phyloP scores from a whole-genome alignment of 2,797 vertebrate species.

The Sylvilagus floridanus region DNA sequence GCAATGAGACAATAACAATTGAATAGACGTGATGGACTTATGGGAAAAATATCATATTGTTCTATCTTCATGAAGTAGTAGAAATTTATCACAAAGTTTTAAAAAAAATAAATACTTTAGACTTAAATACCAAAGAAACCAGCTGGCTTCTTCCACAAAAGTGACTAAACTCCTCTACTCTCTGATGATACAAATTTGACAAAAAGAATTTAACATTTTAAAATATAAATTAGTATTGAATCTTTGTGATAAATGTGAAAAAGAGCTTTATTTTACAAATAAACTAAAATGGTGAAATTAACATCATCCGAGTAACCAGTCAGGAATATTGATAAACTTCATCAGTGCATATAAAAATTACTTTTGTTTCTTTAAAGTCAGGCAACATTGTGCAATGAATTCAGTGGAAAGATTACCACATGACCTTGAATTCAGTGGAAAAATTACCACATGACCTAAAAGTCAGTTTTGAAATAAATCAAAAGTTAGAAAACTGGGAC shows the following conservation, averaged over 20 bases:
- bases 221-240: neutral
- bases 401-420: neutral
- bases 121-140: neutral
- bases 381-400: neutral
- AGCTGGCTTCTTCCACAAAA: constrained; percentile 19
- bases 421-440: no score
- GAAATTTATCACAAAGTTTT: neutral
- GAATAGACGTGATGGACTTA: neutral
- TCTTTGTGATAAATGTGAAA: neutral
- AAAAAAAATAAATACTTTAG: neutral
- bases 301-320: neutral
- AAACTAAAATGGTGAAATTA: neutral
- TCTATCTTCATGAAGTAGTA: neutral
- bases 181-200: neutral
- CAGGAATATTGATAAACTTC: neutral
- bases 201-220: constrained; percentile 18
- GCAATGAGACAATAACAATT: neutral
- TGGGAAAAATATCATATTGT: neutral
- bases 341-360: neutral
- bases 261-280: constrained; percentile 47
- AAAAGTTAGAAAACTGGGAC: neutral
- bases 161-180: neutral
- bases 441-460: neutral
- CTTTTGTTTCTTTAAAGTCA: neutral
- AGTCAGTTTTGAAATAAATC: neutral